Percentiles rank a stretch among this genome's conserved stretches.
Conservation (phyloP, 2,113 vertebrate genomes). For the Colistium nudipinnis region DNA sequence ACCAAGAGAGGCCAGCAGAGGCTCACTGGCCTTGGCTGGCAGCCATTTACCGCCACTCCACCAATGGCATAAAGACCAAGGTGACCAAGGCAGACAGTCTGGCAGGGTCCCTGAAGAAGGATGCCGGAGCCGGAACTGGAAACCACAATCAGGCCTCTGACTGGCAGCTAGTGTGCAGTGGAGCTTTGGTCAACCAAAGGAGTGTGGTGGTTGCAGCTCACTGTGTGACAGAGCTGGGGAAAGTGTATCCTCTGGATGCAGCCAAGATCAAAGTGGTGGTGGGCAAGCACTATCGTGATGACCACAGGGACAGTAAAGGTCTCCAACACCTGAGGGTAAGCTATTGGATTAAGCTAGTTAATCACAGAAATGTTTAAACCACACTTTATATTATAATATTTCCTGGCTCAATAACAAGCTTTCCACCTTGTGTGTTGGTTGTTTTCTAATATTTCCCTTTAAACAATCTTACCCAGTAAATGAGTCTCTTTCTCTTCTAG, state of each 20-base stretch:
- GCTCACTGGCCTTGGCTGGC: conserved; percentile 94
- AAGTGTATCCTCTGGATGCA: conserved; percentile 85
- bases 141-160: conserved; percentile 70
- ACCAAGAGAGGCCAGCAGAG: conserved; percentile 82
- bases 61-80: conserved; percentile 68
- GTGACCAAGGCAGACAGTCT: conserved; percentile 80
- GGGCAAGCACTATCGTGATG: conserved; percentile 91
- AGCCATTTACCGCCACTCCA: conserved; percentile 89
- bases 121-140: conserved; percentile 48
- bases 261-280: conserved; percentile 90
- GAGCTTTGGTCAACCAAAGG: conserved; percentile 93
- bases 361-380: too few relatives aligned
- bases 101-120: conserved; percentile 84
- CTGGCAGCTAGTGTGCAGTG: conserved; percentile 96
- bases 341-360: too few relatives aligned
- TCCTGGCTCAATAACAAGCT: not conserved
- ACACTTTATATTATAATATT: too few relatives aligned
- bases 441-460: not conserved
- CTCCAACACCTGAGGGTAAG: conserved; percentile 91
- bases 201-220: conserved; percentile 93
- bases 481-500: conserved; percentile 68
- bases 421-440: not conserved
- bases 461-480: too few relatives aligned
- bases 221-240: conserved; percentile 94
- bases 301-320: conserved; percentile 88